Percentiles rank a stretch among this genome's conserved stretches.
Conservation (phyloP, 2,797 vertebrate species). For the Hybognathus amarus region DNA sequence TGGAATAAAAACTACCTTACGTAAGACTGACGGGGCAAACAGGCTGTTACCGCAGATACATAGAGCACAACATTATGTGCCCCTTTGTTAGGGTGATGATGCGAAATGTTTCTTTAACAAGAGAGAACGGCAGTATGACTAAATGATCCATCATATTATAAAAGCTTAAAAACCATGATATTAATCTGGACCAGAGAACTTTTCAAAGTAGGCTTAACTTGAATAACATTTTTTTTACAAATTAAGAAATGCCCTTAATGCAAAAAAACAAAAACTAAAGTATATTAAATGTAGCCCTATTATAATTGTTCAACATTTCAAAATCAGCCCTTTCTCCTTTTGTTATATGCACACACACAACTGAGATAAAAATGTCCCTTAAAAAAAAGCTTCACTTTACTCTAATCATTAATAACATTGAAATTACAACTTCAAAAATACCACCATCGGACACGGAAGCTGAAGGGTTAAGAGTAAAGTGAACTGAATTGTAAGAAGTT, state of each 20-base stretch:
- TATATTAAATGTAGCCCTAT: background rate
- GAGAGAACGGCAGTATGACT: background rate
- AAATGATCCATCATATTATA: background rate
- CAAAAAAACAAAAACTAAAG: background rate
- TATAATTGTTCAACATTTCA: background rate
- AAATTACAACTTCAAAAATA: background rate
- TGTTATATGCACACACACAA: background rate
- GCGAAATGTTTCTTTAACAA: background rate
- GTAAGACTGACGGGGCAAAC: constrained; percentile 26
- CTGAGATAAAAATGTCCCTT: background rate
- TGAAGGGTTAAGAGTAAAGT: constrained; percentile 86
- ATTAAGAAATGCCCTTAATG: background rate
- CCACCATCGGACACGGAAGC: constrained; percentile 27
- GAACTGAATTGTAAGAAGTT: constrained; percentile 90
- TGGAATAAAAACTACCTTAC: constrained; percentile 50
- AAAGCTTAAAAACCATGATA: background rate
- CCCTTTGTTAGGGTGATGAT: constrained; percentile 1
- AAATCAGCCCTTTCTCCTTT: background rate
- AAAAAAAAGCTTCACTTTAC: constrained; percentile 45
- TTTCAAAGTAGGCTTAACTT: background rate
- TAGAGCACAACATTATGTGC: background rate
- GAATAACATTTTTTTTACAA: background rate
- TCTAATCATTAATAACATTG: background rate
- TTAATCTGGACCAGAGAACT: background rate
- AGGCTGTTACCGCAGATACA: background rate